These are phyloP conservation scores for Nymphalis io DNA, from an alignment of 1,140 invertebrate genomes.

Conservation along the genomic window DNA sequence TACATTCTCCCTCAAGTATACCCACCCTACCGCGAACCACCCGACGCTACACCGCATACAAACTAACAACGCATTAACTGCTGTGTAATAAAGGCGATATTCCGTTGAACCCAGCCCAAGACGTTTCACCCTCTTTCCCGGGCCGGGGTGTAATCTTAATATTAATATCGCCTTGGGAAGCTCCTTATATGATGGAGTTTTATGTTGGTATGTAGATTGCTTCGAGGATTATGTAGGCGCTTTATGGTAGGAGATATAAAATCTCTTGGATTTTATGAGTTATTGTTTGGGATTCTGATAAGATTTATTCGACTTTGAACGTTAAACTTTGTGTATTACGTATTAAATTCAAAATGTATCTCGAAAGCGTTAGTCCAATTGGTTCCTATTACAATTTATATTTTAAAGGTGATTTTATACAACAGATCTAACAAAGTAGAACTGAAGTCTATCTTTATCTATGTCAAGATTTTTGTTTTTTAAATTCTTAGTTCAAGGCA, in stretches of 20 bases:
- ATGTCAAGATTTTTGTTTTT: too few relatives aligned
- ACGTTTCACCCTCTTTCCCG: slow-evolving; percentile 48
- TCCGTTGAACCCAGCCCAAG: slow-evolving; percentile 20
- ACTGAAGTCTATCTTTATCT: too few relatives aligned
- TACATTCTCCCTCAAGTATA: slow-evolving; percentile 75
- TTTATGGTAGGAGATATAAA: slow-evolving; percentile 50
- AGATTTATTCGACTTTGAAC: too few relatives aligned
- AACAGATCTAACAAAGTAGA: too few relatives aligned
- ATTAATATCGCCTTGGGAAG: slow-evolving; percentile 77
- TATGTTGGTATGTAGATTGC: slow-evolving; percentile 61
- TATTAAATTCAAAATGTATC: too few relatives aligned
- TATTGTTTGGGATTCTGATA: background rate
- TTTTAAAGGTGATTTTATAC: too few relatives aligned
- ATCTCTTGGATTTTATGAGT: slow-evolving; percentile 4
- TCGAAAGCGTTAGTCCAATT: too few relatives aligned
- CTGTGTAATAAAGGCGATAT: slow-evolving; percentile 19
- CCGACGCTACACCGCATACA: slow-evolving; percentile 33
- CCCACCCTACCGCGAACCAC: slow-evolving; percentile 55
- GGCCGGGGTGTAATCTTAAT: slow-evolving; percentile 74
- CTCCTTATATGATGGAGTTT: slow-evolving; percentile 69
- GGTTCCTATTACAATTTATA: too few relatives aligned
- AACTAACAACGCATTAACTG: slow-evolving; percentile 36
- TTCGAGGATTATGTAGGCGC: slow-evolving; percentile 61
- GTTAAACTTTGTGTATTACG: too few relatives aligned
- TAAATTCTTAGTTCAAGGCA: too few relatives aligned